These are phyloP conservation scores for Tenualosa thibaudeaui DNA, from an alignment of 2,797 vertebrate species.

Conservation along the genomic window DNA sequence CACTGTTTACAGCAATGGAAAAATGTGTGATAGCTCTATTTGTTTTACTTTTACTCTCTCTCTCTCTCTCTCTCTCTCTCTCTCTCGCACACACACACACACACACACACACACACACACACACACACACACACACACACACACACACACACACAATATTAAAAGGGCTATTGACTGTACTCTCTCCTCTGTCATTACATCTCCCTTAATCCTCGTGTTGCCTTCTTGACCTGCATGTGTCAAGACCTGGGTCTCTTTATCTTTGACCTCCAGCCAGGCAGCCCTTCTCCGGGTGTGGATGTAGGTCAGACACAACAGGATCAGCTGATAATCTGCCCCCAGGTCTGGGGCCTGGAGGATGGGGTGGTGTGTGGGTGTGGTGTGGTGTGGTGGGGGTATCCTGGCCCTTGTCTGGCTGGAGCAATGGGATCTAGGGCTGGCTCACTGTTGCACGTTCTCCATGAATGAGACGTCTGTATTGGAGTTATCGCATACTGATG, in stretches of 20 bases:
- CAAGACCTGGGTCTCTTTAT: background rate
- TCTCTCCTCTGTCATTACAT: background rate
- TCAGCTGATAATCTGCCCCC: conserved; percentile 23
- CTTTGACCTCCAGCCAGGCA: conserved; percentile 4
- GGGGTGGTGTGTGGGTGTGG: background rate
- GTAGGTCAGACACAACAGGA: conserved; percentile 24
- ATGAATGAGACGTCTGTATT: conserved; percentile 18
- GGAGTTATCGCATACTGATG: background rate
- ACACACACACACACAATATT: background rate
- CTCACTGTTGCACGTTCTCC: conserved; percentile 7
- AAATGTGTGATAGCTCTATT: background rate
- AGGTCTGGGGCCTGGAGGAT: background rate
- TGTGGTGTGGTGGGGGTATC: background rate
- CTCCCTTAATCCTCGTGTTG: background rate
- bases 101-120: background rate
- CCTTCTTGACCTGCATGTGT: conserved; percentile 21
- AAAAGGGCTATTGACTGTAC: background rate
- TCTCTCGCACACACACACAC: background rate
- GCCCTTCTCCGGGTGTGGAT: background rate
- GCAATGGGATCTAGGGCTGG: background rate
- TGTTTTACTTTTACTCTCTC: background rate
- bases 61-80: background rate
- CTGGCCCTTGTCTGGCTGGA: background rate
- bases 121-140: conserved; percentile 1
- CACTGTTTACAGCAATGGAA: background rate